Base-by-base conservation (phyloP, 2,888 invertebrate genomes). In the Ariolimax columbianus region DNA sequence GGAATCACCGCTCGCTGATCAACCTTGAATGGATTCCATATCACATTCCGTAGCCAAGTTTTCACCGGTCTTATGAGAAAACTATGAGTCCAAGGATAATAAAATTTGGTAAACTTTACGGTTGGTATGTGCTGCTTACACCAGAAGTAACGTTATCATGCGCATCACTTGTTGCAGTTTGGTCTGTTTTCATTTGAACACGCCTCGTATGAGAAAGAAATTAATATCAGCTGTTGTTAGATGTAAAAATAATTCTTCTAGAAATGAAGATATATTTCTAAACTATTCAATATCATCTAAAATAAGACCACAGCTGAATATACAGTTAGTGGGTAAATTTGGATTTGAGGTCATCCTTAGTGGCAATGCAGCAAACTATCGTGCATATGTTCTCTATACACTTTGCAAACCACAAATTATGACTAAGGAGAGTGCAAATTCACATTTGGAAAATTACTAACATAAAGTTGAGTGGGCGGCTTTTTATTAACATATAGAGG, bases 181-280 rank as follows among this genome's bases (percentile, higher is more conserved):
- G n/a, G n/a, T n/a, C n/a, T n/a, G n/a, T n/a, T n/a, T n/a, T n/a
- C n/a, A n/a, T n/a, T n/a, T n/a, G n/a, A n/a, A n/a, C n/a, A n/a
- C n/a, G n/a, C n/a, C n/a, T n/a, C n/a, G n/a, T n/a, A n/a, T n/a
- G 55, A 55, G 3, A 17, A 47, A 33, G 51, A 6, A 51, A 55
- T 55, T 55, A 55, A 55, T 55, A 55, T 55, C 17, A 55, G 3
- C 23, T 55, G n/a, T n/a, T 19, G 19, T 36, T 43, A 9, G 17
- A 17, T 14, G 9, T n/a, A 3, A 55, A 23, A 36, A 77, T 30
- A 55, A 73, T 82, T 82, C 82, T 73, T 40, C 73, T 82, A 73
- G 9, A 0, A 51, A 30, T 73, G 73, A 38, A 36, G 2, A 40
- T 33, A 14, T 73, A 59, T 36, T 47, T 59, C 55, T 73, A 82